These are phyloP conservation scores for Leptodirus hochenwartii DNA, from an alignment of 2,888 invertebrate species.

Conservation along the genomic window DNA sequence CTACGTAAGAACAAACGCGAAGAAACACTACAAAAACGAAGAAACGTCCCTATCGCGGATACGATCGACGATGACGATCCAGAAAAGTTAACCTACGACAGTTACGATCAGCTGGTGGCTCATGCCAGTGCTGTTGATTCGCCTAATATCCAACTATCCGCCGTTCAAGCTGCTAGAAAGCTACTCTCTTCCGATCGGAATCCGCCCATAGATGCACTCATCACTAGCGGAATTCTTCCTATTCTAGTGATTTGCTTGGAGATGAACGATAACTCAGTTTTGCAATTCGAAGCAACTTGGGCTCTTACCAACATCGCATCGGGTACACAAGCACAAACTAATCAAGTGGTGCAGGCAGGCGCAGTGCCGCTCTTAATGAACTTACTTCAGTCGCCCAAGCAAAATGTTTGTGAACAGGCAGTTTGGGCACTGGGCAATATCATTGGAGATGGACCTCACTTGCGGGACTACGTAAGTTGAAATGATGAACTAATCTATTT, in stretches of 20 bases:
- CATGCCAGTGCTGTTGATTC: constrained; percentile 69
- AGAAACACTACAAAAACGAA: constrained; percentile 85
- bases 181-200: constrained; percentile 92
- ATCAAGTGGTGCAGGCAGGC: constrained; percentile 79
- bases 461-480: constrained; percentile 68
- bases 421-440: constrained; percentile 96
- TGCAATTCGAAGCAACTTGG: constrained; percentile 97
- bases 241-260: constrained; percentile 70
- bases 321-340: constrained; percentile 76
- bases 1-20: constrained; percentile 96
- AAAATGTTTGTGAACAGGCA: constrained; percentile 97
- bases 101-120: constrained; percentile 66
- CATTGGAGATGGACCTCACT: constrained; percentile 83
- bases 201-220: constrained; percentile 94
- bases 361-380: constrained; percentile 91
- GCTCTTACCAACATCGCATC: constrained; percentile 75
- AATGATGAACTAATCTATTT: no score
- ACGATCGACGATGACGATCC: constrained; percentile 68
- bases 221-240: constrained; percentile 85
- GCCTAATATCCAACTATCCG: constrained; percentile 66
- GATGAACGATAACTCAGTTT: constrained; percentile 65
- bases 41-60: constrained; percentile 84
- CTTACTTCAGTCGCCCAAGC: constrained; percentile 79
- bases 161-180: constrained; percentile 91
- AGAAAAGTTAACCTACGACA: constrained; percentile 49